Percentiles rank a stretch among this genome's conserved stretches.
These are phyloP conservation scores for Steromphala cineraria DNA, from an alignment of 2,888 invertebrate species.

Conservation along the genomic window DNA sequence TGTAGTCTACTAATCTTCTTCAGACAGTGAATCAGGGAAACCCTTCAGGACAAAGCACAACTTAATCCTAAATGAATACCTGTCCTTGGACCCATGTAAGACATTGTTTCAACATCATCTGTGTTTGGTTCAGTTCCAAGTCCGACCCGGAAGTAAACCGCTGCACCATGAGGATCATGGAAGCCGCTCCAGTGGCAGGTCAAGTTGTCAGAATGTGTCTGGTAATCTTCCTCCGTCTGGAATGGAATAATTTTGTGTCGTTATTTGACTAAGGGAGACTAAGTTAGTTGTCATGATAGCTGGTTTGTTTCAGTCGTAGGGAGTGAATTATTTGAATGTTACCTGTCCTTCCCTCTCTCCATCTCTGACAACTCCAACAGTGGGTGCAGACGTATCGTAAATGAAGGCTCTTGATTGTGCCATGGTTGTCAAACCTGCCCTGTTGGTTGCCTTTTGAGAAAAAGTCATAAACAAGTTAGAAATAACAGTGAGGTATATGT, in stretches of 20 bases:
- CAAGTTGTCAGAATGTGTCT: neutral
- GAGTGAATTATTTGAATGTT: neutral
- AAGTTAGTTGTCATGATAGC: too few species aligned
- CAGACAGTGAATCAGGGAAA: too few species aligned
- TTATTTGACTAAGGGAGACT: too few species aligned
- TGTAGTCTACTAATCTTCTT: too few species aligned
- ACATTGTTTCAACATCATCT: constrained; percentile 31
- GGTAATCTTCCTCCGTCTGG: neutral
- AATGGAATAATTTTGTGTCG: neutral
- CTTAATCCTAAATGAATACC: constrained; percentile 21
- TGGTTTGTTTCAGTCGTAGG: too few species aligned
- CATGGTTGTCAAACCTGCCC: neutral
- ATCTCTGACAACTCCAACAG: constrained; percentile 26
- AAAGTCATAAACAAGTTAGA: too few species aligned
- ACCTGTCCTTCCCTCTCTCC: neutral
- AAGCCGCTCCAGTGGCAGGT: constrained; percentile 43
- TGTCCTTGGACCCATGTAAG: constrained; percentile 39
- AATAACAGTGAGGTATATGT: too few species aligned
- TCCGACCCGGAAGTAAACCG: constrained; percentile 40
- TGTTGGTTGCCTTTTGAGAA: neutral
- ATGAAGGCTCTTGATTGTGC: neutral
- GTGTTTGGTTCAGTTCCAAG: constrained; percentile 38
- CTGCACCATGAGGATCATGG: constrained; percentile 42
- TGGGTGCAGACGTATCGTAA: constrained; percentile 25
- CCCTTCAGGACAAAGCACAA: too few species aligned